phyloP scores from a whole-genome alignment of 2,113 vertebrate genomes.

The Sakesphorus luctuosus region DNA sequence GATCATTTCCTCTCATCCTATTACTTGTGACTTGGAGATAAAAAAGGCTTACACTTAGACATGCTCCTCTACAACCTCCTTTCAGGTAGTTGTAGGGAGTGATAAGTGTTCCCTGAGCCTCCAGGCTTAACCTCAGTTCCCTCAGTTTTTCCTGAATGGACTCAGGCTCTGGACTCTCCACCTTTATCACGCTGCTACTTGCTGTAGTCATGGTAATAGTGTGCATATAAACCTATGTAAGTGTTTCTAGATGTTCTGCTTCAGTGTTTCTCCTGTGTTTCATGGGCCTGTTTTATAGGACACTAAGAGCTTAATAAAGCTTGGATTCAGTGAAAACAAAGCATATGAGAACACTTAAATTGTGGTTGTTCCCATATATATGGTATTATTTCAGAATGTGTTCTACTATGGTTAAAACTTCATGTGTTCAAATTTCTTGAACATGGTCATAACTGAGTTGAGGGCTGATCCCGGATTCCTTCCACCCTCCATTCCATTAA shows the following conservation, averaged over 20 bases:
- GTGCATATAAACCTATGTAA: too few species aligned
- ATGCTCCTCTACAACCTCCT: neutral
- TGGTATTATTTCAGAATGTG: neutral
- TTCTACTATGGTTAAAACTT: neutral
- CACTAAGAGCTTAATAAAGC: neutral
- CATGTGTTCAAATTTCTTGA: neutral
- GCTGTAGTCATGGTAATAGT: neutral
- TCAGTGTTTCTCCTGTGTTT: neutral
- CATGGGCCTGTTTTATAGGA: neutral
- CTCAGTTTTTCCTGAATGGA: neutral
- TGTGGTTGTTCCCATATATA: neutral
- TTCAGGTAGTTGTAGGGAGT: neutral
- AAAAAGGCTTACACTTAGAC: neutral
- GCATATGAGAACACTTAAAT: neutral
- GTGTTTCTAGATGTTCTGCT: neutral
- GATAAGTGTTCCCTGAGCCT: neutral
- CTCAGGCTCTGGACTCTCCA: neutral
- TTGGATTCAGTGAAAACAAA: neutral
- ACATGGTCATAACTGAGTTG: rapidly evolving
- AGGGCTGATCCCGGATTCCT: neutral
- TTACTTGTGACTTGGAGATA: neutral
- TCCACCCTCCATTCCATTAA: neutral
- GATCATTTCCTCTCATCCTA: neutral
- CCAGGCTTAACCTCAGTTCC: neutral
- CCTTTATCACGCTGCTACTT: neutral